Base-by-base conservation (phyloP, 1,140 invertebrate species). In the Halesus radiatus region DNA sequence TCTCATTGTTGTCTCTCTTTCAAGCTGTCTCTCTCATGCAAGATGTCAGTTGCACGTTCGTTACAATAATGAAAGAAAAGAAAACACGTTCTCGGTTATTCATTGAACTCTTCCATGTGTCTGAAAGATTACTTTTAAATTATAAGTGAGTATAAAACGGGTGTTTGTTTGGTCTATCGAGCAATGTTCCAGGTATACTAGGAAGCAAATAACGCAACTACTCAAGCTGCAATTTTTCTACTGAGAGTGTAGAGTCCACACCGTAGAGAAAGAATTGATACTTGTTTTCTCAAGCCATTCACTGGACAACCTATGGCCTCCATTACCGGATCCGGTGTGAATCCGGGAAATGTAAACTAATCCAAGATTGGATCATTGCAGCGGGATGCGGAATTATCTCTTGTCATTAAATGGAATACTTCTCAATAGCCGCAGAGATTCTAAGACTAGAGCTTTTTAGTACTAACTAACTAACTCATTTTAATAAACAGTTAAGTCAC, bases 271-370 rank as follows among this genome's bases (percentile, higher is more conserved):
- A 75, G 79, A 73, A 81, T 81, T 56, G 77, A 72, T 73, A 68
- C 26, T 54, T 60, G 74, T 77, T 81, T 81, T 56, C 80, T 62
- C 52, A 62, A 32, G 75, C 74, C 50, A 29, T 54, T 75, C 37
- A 58, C 32, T 13, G 74, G 37, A 73, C 45, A 76, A 81, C 29
- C 37, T 78, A 81, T 81, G 64, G 53, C 18, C 13, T 26, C 75
- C 80, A 81, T 81, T 81, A 81, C 75, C 80, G 80, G 74, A 50
- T 29, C 66, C 68, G 29, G 22, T 77, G 80, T 60, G 76, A 81
- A 76, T 76, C 79, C 32, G 53, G 74, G 79, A 80, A 81, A 81
- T 73, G 64, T 54, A 50, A 70, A 66, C 80, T 77, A 73, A 73
- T 81, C 20, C 68, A 26, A 50, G 68, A 53, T 72, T 23, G 13